Evolutionary conservation across 2,113 vertebrate genomes (phyloP).

Genomic region (Puntigrus tetrazona): DNA sequence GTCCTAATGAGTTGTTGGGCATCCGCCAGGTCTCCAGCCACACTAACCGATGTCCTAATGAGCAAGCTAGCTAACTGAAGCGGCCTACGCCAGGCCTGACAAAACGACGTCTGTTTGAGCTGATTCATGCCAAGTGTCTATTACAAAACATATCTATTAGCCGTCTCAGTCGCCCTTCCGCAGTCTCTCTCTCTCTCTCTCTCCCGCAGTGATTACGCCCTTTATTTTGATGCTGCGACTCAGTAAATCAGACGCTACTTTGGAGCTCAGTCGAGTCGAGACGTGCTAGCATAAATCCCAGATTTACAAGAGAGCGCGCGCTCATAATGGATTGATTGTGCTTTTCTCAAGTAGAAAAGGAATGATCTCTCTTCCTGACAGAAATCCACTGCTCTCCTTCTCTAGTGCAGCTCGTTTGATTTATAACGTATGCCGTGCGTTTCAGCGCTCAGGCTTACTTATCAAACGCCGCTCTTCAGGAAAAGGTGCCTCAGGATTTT

Average conservation of each 20-base stretch:
- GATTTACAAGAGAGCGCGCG: slow-evolving; percentile 54
- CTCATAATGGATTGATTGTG: slow-evolving; percentile 58
- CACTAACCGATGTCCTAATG: slow-evolving; percentile 22
- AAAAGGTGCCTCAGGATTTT: slow-evolving; percentile 19
- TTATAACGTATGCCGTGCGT: slow-evolving; percentile 45
- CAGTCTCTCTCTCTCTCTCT: slow-evolving; percentile 23
- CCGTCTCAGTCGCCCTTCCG: slow-evolving; percentile 9
- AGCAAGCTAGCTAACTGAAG: slow-evolving; percentile 1
- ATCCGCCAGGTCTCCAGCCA: neutral
- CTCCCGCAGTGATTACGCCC: slow-evolving; percentile 44
- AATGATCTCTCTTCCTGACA: slow-evolving; percentile 57
- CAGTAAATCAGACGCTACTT: slow-evolving; percentile 54
- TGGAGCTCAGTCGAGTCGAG: slow-evolving; percentile 46
- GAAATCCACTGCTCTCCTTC: slow-evolving; percentile 49
- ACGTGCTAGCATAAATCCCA: slow-evolving; percentile 55
- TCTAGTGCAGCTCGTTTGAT: slow-evolving; percentile 47
- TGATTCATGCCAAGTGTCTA: slow-evolving; percentile 29
- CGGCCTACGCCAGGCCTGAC: neutral
- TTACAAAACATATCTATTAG: slow-evolving; percentile 34
- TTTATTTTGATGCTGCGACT: slow-evolving; percentile 55
- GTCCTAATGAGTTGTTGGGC: slow-evolving; percentile 26
- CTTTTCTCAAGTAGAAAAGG: slow-evolving; percentile 54
- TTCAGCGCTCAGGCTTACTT: slow-evolving; percentile 44
- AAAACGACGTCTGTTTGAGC: neutral
- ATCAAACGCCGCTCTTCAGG: slow-evolving; percentile 50